Conservation (phyloP, 2,113 vertebrate genomes). For the Amphiprion ocellaris region DNA sequence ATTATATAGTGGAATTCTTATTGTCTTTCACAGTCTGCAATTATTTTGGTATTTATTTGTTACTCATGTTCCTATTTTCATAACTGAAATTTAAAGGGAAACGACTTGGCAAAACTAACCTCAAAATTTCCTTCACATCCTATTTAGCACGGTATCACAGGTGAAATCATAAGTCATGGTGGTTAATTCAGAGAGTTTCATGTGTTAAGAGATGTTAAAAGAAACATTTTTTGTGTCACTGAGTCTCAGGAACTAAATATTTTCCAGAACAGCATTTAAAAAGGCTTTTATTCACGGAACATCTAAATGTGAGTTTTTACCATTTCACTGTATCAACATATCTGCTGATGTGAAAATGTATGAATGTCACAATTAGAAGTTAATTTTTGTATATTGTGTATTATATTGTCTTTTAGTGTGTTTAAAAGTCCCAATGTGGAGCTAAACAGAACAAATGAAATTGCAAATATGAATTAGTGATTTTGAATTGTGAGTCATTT, state of each 20-base stretch:
- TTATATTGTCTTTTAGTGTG: neutral
- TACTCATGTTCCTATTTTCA: neutral
- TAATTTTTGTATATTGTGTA: neutral
- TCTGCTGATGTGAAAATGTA: neutral
- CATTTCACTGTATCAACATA: neutral
- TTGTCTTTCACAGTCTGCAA: too few species aligned
- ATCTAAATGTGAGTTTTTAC: neutral
- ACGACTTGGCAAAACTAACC: slow-evolving; percentile 4
- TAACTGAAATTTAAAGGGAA: slow-evolving; percentile 17
- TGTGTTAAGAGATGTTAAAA: slow-evolving; percentile 22
- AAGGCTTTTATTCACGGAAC: neutral
- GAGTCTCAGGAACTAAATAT: neutral
- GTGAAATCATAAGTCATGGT: slow-evolving; percentile 36
- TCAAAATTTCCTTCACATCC: slow-evolving; percentile 14
- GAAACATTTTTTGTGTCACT: slow-evolving; percentile 25
- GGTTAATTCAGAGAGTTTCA: slow-evolving; percentile 45
- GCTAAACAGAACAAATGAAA: slow-evolving; percentile 10
- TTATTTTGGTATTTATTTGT: neutral
- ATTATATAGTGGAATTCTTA: neutral
- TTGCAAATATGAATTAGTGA: neutral
- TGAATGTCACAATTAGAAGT: neutral
- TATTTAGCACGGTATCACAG: neutral
- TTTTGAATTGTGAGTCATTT: slow-evolving; percentile 59
- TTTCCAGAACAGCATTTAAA: neutral
- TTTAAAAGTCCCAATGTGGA: neutral